phyloP scores from a whole-genome alignment of 1,140 invertebrate genomes.

The Diploscapter pachys region DNA sequence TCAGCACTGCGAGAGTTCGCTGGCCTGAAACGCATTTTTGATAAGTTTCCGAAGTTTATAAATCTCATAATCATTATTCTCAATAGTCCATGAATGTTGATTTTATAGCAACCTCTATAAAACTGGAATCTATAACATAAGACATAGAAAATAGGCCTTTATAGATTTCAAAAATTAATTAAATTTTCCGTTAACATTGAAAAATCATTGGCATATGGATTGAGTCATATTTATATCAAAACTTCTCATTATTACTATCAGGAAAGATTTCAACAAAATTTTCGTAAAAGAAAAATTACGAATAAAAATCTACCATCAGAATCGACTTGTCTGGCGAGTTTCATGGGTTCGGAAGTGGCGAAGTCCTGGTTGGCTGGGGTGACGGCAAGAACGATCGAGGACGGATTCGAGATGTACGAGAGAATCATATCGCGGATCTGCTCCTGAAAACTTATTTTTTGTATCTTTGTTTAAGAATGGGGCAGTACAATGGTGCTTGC shows the following conservation, averaged over 20 bases:
- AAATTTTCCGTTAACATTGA: too few species aligned
- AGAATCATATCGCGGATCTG: slow-evolving; percentile 65
- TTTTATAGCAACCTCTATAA: too few species aligned
- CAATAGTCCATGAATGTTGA: too few species aligned
- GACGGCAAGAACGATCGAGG: slow-evolving; percentile 72
- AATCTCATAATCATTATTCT: too few species aligned
- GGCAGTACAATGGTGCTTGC: too few species aligned
- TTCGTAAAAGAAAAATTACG: slow-evolving; percentile 13
- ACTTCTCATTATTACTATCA: slow-evolving; percentile 16
- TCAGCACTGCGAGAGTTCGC: slow-evolving; percentile 91
- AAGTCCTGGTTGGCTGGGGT: slow-evolving; percentile 94
- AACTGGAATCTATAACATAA: too few species aligned
- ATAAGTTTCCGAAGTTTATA: background rate
- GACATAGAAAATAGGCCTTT: too few species aligned
- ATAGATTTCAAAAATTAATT: too few species aligned
- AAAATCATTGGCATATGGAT: background rate
- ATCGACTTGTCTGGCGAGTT: slow-evolving; percentile 88
- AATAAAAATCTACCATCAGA: slow-evolving; percentile 70
- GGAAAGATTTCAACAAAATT: background rate
- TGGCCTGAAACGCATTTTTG: slow-evolving; percentile 59
- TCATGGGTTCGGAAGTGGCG: slow-evolving; percentile 90
- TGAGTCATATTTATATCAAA: slow-evolving; percentile 12
- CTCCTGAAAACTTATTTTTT: slow-evolving; percentile 32
- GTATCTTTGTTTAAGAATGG: background rate
- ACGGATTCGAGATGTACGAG: slow-evolving; percentile 66